A percentile compares a stretch with the other conserved stretches of the same genome.
phyloP scores from a whole-genome alignment of 1,140 invertebrate genomes.

The Zaprionus capensis region DNA sequence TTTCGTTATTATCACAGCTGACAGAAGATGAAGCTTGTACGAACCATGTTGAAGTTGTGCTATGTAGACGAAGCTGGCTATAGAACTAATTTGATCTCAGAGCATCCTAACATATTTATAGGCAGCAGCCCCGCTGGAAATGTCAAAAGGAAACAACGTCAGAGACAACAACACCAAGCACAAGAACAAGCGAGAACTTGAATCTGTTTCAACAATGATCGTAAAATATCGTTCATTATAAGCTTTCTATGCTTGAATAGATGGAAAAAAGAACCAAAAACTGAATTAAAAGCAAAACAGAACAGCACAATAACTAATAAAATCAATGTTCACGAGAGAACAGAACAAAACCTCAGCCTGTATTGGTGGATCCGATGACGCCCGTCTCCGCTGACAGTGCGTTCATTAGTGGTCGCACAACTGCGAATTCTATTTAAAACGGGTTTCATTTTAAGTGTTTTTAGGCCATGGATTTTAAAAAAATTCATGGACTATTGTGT shows the following conservation, averaged over 20 bases:
- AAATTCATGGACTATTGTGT: too few species aligned
- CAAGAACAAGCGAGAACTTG: constrained; percentile 31
- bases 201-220: constrained; percentile 33
- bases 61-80: constrained; percentile 35
- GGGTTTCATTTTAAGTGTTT: constrained; percentile 28
- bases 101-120: constrained; percentile 64
- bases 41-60: constrained; percentile 62
- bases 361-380: constrained; percentile 22
- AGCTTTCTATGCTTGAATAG: constrained; percentile 42
- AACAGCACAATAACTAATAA: constrained; percentile 42
- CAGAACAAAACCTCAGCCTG: constrained; percentile 23
- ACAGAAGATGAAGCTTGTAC: constrained; percentile 1
- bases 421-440: constrained; percentile 35
- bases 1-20: neutral
- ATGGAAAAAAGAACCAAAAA: constrained; percentile 34
- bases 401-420: constrained; percentile 33
- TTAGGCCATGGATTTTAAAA: too few species aligned
- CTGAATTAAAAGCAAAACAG: constrained; percentile 9
- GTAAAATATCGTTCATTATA: constrained; percentile 53
- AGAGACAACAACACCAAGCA: constrained; percentile 25
- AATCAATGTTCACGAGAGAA: constrained; percentile 25
- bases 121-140: constrained; percentile 44
- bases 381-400: constrained; percentile 7
- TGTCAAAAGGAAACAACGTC: constrained; percentile 61
- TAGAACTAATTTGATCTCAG: constrained; percentile 40